Base-by-base conservation (phyloP, 2,797 vertebrate genomes). In the Streptopelia turtur region DNA sequence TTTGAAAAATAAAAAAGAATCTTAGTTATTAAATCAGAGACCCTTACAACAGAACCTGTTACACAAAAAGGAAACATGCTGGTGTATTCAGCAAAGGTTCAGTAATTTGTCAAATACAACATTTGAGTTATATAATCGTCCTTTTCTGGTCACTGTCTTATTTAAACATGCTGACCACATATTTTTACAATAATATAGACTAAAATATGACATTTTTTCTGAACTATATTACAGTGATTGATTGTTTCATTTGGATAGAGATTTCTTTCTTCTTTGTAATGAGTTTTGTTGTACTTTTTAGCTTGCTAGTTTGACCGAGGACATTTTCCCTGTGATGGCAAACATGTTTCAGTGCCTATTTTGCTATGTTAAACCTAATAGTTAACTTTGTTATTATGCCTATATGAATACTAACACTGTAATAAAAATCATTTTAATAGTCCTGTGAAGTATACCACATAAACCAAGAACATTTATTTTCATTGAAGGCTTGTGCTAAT, bases 401-500 rank as follows among this genome's bases (percentile, higher is more conserved):
- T 96, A 47, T 93, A 85, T 93, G 92, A 97, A 96, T 95, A 82
- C 83, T 97, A 96, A 96, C 92, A 87, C 60, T 74, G 89, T 83
- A 94, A 96, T 96, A 97, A 97, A 97, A 96, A 78, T 63, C 5
- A 88, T 96, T 97, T 97, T 97, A 98, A 96, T 96, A 96, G 96
- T 90, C 83, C 92, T 96, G 55, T 96, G 96, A 98, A 97, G 94
- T 82, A 97, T 88, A 96, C 75, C 94, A 96, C 92, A 97, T 97
- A 98, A 98, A 97, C 88, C 87, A 97, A 93, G 96, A 96, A 93
- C 86, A 83, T 96, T 95, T 96, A 94, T 97, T 98, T 97, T 97
- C 90, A 89, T 86, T 50, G 75, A 97, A 97, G 95, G 86, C 75
- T 93, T 80, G 86, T 95, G 95, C 95, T 97, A 97, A 97, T 97